Evolutionary conservation across 2,888 invertebrate species (phyloP), one percentile per base, ranked within the genome.

Genomic region (Pachliopta kotzebuea): DNA sequence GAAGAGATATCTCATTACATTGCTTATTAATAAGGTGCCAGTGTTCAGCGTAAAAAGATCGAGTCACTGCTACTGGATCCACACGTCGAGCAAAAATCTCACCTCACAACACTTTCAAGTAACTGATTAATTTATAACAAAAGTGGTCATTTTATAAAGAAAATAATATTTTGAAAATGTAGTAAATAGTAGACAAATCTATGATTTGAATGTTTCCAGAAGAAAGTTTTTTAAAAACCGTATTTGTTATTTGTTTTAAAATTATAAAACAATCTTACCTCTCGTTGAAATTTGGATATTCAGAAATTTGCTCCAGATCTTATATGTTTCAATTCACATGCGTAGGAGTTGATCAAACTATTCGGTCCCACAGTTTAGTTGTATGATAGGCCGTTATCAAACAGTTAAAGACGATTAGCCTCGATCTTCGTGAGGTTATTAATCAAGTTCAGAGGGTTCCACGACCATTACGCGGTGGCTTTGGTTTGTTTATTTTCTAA

Each of bases 331-430:
- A 17, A 37, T 55, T 55, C 49, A 57, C 64, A 60, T 60, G 56
- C 37, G 26, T 57, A 60, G 54, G 37, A 37, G 37, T 37, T 37
- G 31, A 37, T 11, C 14, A 14, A 37, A 37, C 37, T 14, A 14
- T 37, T 62, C 74, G 72, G 72, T 63, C 52, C 65, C 65, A 60
- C 62, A 66, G 68, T 69, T 74, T 74, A 78, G 71, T 67, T 75
- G 71, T 79, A 73, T 79, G 81, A 80, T 65, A 64, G 70, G 72
- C 76, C 72, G 76, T 83, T 80, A 80, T 73, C 74, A 72, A 68
- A 70, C 70, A 72, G 74, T 73, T 76, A 72, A 72, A 69, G 67
- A 68, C 78, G 76, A 83, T 85, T 85, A 84, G 75, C 83, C 82
- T 78, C 69, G 70, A 76, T 84, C 72, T 74, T 68, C 69, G 65